Evolutionary conservation across 2,888 invertebrate genomes (phyloP), one percentile per base, ranked within the genome.

Genomic region (Allygus modestus): DNA sequence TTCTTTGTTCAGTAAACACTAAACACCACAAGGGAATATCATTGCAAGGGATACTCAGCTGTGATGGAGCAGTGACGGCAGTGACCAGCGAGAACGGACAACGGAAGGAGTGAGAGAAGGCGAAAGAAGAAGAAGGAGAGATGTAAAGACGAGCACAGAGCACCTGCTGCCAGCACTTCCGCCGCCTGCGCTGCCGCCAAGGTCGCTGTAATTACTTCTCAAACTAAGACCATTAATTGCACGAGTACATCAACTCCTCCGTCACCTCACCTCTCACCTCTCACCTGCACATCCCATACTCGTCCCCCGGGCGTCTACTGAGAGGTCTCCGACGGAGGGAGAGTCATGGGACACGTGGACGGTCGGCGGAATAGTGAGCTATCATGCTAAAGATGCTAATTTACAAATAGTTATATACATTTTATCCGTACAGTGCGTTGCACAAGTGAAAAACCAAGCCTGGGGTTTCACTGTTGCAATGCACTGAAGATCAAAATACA

Each of bases 201-300:
- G 77, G 77, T 77, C 77, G 46, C 15, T 17, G 46, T 77, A 77
- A 77, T 77, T 77, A 77, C 77, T 77, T 77, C 77, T 77, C 77
- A n/a, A 73, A 73, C 73, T 77, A 28, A 77, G 77, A 77, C 9
- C 77, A 77, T 77, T 77, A 77, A 77, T 77, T 77, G 77, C 77
- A 77, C n/a, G 77, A 77, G 77, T 77, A 77, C 77, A 77, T 77
- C 77, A 28, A 46, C 46, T 28, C 51, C 77, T 28, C n/a, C 2
- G 69, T 69, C 69, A 69, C 69, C 69, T 31, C 33, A 1, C 4
- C 28, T n/a, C n/a, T n/a, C 26, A 61, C 26, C 23, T 61, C 71
- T 41, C 71, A 43, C 77, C 51, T 43, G 28, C 77, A 20, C 51
- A 26, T 2, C 46, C 1, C 58, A 4, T 20, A 4, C 58, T 1